phyloP scores from a whole-genome alignment of 37 sponge, comb jelly and placozoan species.

The Halichondria panicea region DNA sequence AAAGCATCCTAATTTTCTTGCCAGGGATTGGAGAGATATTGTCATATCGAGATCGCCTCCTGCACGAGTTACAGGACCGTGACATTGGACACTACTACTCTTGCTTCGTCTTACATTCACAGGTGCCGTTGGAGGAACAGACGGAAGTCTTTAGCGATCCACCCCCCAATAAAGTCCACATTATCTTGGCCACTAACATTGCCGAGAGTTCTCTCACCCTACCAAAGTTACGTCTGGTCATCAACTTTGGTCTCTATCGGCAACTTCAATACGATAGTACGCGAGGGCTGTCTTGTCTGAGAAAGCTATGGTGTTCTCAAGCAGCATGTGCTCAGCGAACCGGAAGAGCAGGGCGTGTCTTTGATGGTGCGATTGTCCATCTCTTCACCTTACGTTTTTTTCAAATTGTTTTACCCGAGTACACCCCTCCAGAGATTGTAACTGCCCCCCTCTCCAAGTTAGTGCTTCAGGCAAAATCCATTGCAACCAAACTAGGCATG shows the following conservation, averaged over 20 bases:
- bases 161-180: conserved; percentile 29
- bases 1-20: conserved; percentile 62
- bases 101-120: conserved; percentile 72
- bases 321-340: conserved; percentile 74
- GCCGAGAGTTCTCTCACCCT: conserved; percentile 85
- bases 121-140: conserved; percentile 74
- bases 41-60: conserved; percentile 33
- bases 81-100: conserved; percentile 16
- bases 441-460: conserved; percentile 52
- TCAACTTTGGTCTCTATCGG: conserved; percentile 72
- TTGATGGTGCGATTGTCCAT: conserved; percentile 55
- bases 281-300: conserved; percentile 34
- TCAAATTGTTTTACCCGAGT: conserved; percentile 26
- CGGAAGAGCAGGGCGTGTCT: conserved; percentile 73
- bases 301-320: conserved; percentile 64
- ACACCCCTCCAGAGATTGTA: conserved; percentile 62
- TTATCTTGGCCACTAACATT: conserved; percentile 74
- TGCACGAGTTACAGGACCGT: background rate
- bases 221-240: conserved; percentile 60
- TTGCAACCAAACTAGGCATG: conserved; percentile 25
- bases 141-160: conserved; percentile 45
- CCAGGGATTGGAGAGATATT: conserved; percentile 66
- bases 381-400: conserved; percentile 53
- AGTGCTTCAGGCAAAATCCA: conserved; percentile 57
- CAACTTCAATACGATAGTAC: conserved; percentile 43